phyloP scores from a whole-genome alignment of 2,797 vertebrate species.

The Pteropus rufus region DNA sequence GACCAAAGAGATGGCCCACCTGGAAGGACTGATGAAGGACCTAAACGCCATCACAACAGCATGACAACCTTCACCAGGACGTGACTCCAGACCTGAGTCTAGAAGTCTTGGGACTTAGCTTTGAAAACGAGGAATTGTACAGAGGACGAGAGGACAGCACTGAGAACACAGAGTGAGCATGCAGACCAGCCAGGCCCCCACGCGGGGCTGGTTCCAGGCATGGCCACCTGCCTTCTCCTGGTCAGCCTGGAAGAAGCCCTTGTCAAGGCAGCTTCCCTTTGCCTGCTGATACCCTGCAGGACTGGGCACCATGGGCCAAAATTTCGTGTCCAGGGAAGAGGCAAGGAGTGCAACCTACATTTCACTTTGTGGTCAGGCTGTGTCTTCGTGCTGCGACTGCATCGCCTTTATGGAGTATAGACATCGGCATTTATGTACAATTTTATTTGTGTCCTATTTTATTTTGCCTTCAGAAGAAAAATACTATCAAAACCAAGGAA shows the following conservation, averaged over 20 bases:
- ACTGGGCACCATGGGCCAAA: slow-evolving; percentile 71
- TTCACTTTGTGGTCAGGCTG: slow-evolving; percentile 84
- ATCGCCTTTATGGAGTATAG: slow-evolving; percentile 88
- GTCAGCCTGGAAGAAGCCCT: slow-evolving; percentile 58
- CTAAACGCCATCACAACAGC: slow-evolving; percentile 99
- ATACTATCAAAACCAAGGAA: slow-evolving; percentile 56
- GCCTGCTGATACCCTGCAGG: slow-evolving; percentile 66
- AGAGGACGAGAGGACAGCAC: slow-evolving; percentile 77
- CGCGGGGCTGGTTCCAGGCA: slow-evolving; percentile 2
- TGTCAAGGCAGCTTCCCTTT: slow-evolving; percentile 47
- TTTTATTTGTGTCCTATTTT: slow-evolving; percentile 91
- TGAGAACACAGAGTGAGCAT: slow-evolving; percentile 49
- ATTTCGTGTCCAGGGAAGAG: slow-evolving; percentile 65
- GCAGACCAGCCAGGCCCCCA: not conserved
- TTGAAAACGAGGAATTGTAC: slow-evolving; percentile 83
- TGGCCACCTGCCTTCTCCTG: slow-evolving; percentile 56
- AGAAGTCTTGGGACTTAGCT: slow-evolving; percentile 79
- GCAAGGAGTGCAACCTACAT: slow-evolving; percentile 50
- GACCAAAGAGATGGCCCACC: slow-evolving; percentile 99
- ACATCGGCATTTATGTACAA: slow-evolving; percentile 88
- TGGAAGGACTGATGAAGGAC: slow-evolving; percentile 99
- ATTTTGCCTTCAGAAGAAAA: slow-evolving; percentile 85
- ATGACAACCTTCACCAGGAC: slow-evolving; percentile 81
- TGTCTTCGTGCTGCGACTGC: slow-evolving; percentile 87
- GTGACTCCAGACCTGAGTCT: slow-evolving; percentile 62